These are phyloP conservation scores for Enteromius anoplus DNA, from an alignment of 2,797 vertebrate species.

Conservation along the genomic window DNA sequence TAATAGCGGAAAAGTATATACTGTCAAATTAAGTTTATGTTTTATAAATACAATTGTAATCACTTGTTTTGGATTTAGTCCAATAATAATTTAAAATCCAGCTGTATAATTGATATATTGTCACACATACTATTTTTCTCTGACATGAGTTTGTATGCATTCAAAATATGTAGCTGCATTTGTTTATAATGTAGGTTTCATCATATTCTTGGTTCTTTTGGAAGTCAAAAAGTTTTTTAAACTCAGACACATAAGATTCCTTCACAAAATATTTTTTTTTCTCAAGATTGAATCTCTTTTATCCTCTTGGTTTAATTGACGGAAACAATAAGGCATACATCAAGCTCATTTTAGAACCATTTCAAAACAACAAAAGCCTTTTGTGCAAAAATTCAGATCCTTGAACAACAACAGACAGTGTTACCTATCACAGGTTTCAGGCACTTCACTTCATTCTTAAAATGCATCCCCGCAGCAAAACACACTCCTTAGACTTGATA, in stretches of 20 bases:
- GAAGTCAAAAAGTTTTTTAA: neutral
- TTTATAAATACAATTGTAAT: neutral
- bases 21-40: neutral
- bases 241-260: neutral
- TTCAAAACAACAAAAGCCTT: neutral
- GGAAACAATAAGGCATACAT: neutral
- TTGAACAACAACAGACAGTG: neutral
- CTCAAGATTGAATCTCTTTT: neutral
- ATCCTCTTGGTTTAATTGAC: neutral
- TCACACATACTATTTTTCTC: neutral
- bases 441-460: conserved; percentile 11
- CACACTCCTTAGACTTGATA: conserved; percentile 11
- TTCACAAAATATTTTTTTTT: neutral
- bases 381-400: neutral
- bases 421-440: neutral
- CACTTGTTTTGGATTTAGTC: neutral
- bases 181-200: neutral
- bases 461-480: conserved; percentile 2
- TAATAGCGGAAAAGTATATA: neutral
- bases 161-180: neutral
- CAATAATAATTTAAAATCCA: neutral
- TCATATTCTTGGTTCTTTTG: too few relatives aligned
- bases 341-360: neutral
- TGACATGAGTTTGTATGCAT: neutral
- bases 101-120: neutral